Conservation (phyloP, 1,140 invertebrate genomes). For the Dufourea novaeangliae region DNA sequence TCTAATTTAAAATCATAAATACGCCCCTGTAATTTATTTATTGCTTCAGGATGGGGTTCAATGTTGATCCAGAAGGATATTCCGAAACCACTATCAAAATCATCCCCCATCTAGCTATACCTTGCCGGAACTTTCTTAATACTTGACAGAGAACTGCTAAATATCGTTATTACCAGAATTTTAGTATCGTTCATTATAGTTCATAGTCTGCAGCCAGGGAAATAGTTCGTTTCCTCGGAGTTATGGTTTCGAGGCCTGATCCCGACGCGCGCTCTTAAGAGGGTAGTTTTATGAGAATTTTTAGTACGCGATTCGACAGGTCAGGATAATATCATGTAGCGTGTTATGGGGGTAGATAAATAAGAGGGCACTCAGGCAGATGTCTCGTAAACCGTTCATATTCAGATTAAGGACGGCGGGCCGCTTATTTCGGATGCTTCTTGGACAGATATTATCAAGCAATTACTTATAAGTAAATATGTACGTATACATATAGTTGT, state of each 20-base stretch:
- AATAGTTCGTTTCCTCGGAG: background rate
- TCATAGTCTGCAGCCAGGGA: background rate
- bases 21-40: too few species aligned
- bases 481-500: too few species aligned
- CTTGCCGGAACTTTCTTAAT: background rate
- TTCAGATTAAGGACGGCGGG: background rate
- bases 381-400: constrained; percentile 21
- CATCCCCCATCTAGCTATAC: background rate
- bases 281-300: constrained; percentile 23
- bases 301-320: constrained; percentile 18
- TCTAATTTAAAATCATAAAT: too few species aligned
- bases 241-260: background rate
- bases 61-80: background rate
- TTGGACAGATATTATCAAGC: background rate
- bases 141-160: background rate
- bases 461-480: too few species aligned
- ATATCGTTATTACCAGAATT: background rate
- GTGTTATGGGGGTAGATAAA: constrained; percentile 10
- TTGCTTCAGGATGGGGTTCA: too few species aligned
- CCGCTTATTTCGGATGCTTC: background rate
- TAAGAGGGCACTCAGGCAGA: constrained; percentile 10
- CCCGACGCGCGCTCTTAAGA: constrained; percentile 2
- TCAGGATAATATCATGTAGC: background rate
- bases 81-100: background rate
- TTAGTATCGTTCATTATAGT: constrained; percentile 1